Percentiles rank a stretch among this genome's conserved stretches.
Evolutionary conservation across 2,888 invertebrate species (phyloP).

Genomic region (Alloplasta piceator): DNA sequence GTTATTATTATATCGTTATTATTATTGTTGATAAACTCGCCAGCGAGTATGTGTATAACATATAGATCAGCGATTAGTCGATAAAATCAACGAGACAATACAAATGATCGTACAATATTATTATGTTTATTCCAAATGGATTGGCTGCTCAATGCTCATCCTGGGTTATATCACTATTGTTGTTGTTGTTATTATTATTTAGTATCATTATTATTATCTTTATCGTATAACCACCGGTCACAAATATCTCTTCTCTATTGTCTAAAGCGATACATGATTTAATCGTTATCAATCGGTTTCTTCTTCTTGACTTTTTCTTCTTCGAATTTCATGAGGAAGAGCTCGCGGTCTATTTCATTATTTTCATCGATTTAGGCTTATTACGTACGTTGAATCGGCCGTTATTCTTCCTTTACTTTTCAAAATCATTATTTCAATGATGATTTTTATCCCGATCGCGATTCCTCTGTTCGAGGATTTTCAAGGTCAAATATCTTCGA

Average conservation of each 20-base stretch:
- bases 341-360: constrained; percentile 49
- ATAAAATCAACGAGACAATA: constrained; percentile 63
- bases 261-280: constrained; percentile 53
- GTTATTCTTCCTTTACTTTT: constrained; percentile 21
- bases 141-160: constrained; percentile 46
- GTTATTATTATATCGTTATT: constrained; percentile 40
- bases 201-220: constrained; percentile 41
- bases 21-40: constrained; percentile 59
- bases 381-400: constrained; percentile 42
- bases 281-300: constrained; percentile 3
- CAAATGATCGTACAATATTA: constrained; percentile 62
- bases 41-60: constrained; percentile 54
- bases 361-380: constrained; percentile 27
- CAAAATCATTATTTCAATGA: not conserved
- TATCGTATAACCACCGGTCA: constrained; percentile 60
- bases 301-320: constrained; percentile 9
- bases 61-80: constrained; percentile 57
- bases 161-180: constrained; percentile 44
- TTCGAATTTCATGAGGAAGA: constrained; percentile 54
- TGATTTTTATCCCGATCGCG: not conserved
- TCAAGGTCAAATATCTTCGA: no score
- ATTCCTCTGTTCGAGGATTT: not conserved
- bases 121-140: constrained; percentile 65
- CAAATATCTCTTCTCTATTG: constrained; percentile 59
- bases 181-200: constrained; percentile 30